These are phyloP conservation scores for pig (Sus scrofa) DNA, from an alignment of 2,113 vertebrate genomes.

Conservation along the genomic window DNA sequence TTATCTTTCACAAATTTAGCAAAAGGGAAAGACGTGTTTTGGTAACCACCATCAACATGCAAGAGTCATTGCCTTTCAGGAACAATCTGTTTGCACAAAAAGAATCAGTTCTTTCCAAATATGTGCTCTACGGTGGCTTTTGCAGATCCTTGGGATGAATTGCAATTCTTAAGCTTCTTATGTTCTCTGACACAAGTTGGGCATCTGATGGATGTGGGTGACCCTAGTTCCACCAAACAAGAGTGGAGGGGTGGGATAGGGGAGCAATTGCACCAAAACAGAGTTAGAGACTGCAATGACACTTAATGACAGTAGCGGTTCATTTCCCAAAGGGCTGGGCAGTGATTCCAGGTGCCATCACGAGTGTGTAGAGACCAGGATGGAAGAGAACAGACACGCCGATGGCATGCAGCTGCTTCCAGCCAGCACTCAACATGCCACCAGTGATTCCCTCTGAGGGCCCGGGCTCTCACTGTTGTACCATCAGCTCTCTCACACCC, in stretches of 20 bases:
- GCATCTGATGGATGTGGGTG: not conserved
- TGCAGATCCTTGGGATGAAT: not conserved
- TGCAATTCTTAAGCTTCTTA: not conserved
- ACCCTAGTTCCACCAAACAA: not conserved
- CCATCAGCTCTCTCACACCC: not conserved
- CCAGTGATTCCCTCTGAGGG: not conserved
- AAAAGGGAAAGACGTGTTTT: not conserved
- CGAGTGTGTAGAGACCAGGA: not conserved
- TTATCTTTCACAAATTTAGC: slow-evolving; percentile 28
- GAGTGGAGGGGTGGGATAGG: not conserved
- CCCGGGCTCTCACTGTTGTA: not conserved
- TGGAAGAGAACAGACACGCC: not conserved
- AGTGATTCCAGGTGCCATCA: not conserved
- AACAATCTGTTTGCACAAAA: slow-evolving; percentile 28
- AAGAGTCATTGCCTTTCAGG: not conserved
- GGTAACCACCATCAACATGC: not conserved
- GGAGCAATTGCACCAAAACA: not conserved
- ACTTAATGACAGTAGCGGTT: not conserved
- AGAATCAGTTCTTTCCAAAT: not conserved
- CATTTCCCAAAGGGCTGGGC: not conserved
- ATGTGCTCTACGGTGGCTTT: not conserved
- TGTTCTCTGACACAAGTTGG: not conserved
- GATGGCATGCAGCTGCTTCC: not conserved
- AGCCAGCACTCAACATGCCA: not conserved
- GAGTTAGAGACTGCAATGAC: not conserved